Evolutionary conservation across 2,113 vertebrate genomes (phyloP).

Genomic region (Murina feae): DNA sequence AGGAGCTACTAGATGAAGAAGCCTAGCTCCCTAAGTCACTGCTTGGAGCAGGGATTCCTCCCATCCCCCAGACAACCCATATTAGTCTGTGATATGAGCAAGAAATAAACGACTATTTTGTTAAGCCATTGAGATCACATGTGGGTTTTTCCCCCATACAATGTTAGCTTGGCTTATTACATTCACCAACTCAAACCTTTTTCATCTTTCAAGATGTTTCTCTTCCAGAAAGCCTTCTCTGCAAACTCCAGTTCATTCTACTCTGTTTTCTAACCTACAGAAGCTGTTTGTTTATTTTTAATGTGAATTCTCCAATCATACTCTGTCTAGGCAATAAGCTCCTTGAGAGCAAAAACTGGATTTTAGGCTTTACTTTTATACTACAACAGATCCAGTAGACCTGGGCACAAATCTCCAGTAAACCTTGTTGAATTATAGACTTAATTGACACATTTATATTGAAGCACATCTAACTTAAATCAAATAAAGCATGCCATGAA

Average conservation of each 20-base stretch:
- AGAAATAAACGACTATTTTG: slow-evolving; percentile 2
- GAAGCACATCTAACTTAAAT: slow-evolving; percentile 1
- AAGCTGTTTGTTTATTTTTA: background rate
- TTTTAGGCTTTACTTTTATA: slow-evolving; percentile 31
- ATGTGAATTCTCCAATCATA: slow-evolving; percentile 17
- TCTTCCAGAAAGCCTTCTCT: slow-evolving; percentile 1
- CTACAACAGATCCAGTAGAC: slow-evolving; percentile 24
- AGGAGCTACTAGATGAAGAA: background rate
- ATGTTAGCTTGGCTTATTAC: background rate
- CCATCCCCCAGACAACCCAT: background rate
- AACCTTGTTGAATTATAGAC: slow-evolving; percentile 17
- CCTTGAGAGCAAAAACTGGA: slow-evolving; percentile 18
- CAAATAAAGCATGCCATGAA: slow-evolving; percentile 25
- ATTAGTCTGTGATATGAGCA: background rate
- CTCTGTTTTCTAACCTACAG: slow-evolving; percentile 10
- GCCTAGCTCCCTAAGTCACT: background rate
- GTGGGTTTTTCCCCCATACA: background rate
- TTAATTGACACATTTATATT: slow-evolving; percentile 10
- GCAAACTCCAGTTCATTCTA: background rate
- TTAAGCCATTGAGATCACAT: background rate
- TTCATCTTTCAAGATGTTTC: background rate
- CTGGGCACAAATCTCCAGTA: background rate
- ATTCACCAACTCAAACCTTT: background rate
- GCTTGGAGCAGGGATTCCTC: background rate
- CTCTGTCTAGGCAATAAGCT: slow-evolving; percentile 29